Conservation (phyloP, 2,888 invertebrate genomes). For the Coenonympha glycerion region DNA sequence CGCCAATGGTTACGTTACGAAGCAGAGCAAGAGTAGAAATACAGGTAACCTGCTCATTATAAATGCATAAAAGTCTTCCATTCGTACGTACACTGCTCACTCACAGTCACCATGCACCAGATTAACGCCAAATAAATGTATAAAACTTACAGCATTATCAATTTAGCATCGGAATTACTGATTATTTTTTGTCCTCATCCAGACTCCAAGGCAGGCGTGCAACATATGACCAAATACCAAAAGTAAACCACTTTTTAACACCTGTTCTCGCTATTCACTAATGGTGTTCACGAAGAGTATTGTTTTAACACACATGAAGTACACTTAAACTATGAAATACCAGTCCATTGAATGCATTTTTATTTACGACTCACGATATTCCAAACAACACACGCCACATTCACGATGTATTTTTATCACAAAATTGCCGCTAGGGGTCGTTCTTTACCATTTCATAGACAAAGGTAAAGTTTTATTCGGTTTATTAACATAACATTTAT, state of each 20-base stretch:
- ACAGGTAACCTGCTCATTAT: conserved; percentile 51
- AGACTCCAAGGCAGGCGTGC: conserved; percentile 74
- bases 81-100: conserved; percentile 16
- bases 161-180: conserved; percentile 65
- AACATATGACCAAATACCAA: conserved; percentile 70
- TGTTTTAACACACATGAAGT: conserved; percentile 47
- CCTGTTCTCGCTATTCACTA: conserved; percentile 39
- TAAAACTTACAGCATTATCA: conserved; percentile 72
- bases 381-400: conserved; percentile 78
- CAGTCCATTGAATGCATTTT: conserved; percentile 61
- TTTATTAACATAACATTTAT: background rate
- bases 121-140: conserved; percentile 36
- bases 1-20: conserved; percentile 27
- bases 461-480: conserved; percentile 3
- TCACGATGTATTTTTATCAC: conserved; percentile 66
- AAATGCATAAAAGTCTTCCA: conserved; percentile 32
- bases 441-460: conserved; percentile 24
- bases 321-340: conserved; percentile 48
- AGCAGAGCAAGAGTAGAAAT: conserved; percentile 31
- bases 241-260: conserved; percentile 46
- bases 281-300: conserved; percentile 38
- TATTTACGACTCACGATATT: conserved; percentile 71
- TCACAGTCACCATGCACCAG: conserved; percentile 25
- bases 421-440: conserved; percentile 64
- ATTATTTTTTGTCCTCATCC: conserved; percentile 71